Percentiles rank a stretch among this genome's conserved stretches.
Evolutionary conservation across 2,113 vertebrate species (phyloP).

Genomic region (Montifringilla adamsi): DNA sequence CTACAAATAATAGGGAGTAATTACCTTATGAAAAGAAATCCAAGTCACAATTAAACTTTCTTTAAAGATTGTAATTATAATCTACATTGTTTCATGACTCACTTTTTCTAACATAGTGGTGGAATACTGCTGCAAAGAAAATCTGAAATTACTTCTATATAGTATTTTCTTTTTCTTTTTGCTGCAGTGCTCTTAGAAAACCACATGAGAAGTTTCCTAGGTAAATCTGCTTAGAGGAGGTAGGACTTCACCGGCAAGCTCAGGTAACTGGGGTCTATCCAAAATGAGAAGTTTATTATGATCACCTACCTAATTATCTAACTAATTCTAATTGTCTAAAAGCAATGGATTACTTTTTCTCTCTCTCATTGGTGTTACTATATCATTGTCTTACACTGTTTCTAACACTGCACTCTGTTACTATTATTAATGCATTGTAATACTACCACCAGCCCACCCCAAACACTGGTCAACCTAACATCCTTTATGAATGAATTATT

Average conservation of each 20-base stretch:
- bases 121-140: not conserved
- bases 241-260: not conserved
- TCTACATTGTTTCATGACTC: not conserved
- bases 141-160: not conserved
- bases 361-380: not conserved
- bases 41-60: not conserved
- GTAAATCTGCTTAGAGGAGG: not conserved
- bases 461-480: not conserved
- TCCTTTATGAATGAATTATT: not conserved
- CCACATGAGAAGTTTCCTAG: not conserved
- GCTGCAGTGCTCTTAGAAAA: not conserved
- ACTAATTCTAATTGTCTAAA: not conserved
- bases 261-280: not conserved
- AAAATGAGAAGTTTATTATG: not conserved
- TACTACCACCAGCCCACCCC: not conserved
- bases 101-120: not conserved
- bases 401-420: not conserved
- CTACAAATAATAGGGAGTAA: constrained; percentile 6
- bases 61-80: constrained; percentile 10
- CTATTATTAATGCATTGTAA: not conserved
- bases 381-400: not conserved
- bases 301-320: not conserved
- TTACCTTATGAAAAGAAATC: constrained; percentile 10
- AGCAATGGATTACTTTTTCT: not conserved
- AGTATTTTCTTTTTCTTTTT: not conserved